Base-by-base conservation (phyloP, 1,140 invertebrate genomes). In the Trichonephila inaurata region DNA sequence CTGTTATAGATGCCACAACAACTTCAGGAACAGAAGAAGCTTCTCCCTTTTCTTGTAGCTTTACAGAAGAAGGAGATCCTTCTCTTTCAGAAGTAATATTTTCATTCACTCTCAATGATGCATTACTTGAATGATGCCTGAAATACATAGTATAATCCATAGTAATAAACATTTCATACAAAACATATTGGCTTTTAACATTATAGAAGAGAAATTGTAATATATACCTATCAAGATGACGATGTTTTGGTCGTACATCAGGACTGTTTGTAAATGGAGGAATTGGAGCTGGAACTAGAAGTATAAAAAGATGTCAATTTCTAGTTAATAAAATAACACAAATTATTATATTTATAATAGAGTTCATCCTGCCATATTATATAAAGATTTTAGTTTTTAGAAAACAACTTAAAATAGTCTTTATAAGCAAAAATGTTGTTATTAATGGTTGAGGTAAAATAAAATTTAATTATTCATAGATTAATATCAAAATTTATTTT, bases 221-320 rank as follows among this genome's bases (percentile, higher is more conserved):
- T 51, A 51, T 58, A 33, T 92, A 92, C 90, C 90, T 86, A 7
- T 92, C 91, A 40, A 92, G 62, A 44, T 87, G 64, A 40, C 64
- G 72, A 51, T 90, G 93, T 77, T 94, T 94, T n/a, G 64, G 93
- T 2, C 93, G 66, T 8, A 94, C 40, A n/a, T 89, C 93, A 28
- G 93, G 93, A 69, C 93, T 94, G 60, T 94, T 94, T 24, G 86
- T 21, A 94, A 94, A 94, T 8, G 88, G 93, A 51, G 93, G 93
- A 86, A 90, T 85, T 12, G 86, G 51, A 61, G 62, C 44, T 69
- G 93, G 88, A 85, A 90, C 88, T 90, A 72, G 33, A 40, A 44
- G 85, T 19, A 21, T 6, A 64, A 64, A 64, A 18, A 19, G 7
- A 21, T 18, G 62, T 64, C 5, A 7, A 10, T 51, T 51, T 51